Evolutionary conservation across 2,113 vertebrate species (phyloP).

Genomic region (Oreotrochilus melanogaster): DNA sequence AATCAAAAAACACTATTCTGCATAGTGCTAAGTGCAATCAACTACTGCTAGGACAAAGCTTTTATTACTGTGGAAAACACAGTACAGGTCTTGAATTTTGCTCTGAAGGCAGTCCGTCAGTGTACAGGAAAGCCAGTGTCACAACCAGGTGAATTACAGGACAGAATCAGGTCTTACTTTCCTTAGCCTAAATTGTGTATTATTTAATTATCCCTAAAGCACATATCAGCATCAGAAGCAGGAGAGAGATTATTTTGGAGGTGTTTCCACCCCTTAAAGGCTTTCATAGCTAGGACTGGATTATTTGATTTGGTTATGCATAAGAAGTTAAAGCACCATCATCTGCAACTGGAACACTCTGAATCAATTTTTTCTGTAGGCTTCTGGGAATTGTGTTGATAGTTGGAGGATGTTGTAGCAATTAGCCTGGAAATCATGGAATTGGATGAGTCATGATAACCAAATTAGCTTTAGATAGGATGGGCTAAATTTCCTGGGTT

Average conservation of each 20-base stretch:
- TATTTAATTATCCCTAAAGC: background rate
- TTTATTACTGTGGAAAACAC: background rate
- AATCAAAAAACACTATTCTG: no score
- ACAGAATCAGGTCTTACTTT: background rate
- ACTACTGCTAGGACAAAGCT: background rate
- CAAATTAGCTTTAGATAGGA: background rate
- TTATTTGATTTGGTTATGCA: background rate
- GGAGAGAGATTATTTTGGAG: background rate
- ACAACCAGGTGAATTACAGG: background rate
- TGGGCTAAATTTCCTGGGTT: background rate
- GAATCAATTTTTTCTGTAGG: background rate
- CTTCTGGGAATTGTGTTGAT: background rate
- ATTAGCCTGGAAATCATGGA: background rate
- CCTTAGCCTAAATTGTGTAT: background rate
- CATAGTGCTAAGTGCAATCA: background rate
- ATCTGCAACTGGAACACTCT: background rate
- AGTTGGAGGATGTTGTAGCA: background rate
- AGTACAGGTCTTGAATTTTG: background rate
- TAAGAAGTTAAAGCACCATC: background rate
- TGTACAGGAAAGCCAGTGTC: background rate
- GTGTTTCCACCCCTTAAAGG: background rate
- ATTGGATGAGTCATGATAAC: background rate
- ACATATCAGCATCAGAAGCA: background rate
- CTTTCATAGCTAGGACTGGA: background rate
- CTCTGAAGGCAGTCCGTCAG: background rate